These are phyloP conservation scores for Archips xylosteana DNA, from an alignment of 2,888 invertebrate genomes.

Conservation along the genomic window DNA sequence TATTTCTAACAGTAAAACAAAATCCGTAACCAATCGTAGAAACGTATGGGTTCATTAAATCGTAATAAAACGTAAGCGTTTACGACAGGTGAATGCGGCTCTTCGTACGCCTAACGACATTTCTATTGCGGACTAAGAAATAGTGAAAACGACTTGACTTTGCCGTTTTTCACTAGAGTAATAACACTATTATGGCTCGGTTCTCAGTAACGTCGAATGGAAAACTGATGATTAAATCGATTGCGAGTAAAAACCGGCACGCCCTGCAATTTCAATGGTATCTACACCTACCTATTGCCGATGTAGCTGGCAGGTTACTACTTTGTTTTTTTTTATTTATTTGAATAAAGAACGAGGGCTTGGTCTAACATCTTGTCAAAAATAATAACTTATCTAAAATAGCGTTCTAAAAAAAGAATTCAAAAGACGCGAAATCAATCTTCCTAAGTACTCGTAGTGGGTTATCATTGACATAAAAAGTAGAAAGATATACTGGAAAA, in stretches of 20 bases:
- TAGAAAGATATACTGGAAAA: background rate
- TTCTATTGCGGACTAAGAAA: conserved; percentile 61
- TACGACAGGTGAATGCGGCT: conserved; percentile 59
- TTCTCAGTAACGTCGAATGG: conserved; percentile 74
- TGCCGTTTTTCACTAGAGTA: conserved; percentile 63
- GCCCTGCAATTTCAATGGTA: conserved; percentile 46
- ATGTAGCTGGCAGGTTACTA: background rate
- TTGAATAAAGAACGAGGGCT: no score
- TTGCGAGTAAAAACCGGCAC: conserved; percentile 55
- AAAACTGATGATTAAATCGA: conserved; percentile 71
- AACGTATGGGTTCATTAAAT: conserved; percentile 26
- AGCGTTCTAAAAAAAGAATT: background rate
- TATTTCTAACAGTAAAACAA: conserved; percentile 30
- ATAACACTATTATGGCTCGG: conserved; percentile 70
- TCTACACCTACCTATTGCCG: background rate
- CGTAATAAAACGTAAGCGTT: conserved; percentile 31
- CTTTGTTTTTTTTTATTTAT: background rate
- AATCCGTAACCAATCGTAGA: conserved; percentile 31
- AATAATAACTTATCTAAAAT: no score
- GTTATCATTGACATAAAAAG: background rate
- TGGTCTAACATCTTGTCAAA: no score
- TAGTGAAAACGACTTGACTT: conserved; percentile 63
- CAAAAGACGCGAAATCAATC: background rate
- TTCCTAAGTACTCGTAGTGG: background rate
- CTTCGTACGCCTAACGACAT: conserved; percentile 50